These are phyloP conservation scores for Eilema griseolum DNA, from an alignment of 2,888 invertebrate genomes.

Conservation along the genomic window DNA sequence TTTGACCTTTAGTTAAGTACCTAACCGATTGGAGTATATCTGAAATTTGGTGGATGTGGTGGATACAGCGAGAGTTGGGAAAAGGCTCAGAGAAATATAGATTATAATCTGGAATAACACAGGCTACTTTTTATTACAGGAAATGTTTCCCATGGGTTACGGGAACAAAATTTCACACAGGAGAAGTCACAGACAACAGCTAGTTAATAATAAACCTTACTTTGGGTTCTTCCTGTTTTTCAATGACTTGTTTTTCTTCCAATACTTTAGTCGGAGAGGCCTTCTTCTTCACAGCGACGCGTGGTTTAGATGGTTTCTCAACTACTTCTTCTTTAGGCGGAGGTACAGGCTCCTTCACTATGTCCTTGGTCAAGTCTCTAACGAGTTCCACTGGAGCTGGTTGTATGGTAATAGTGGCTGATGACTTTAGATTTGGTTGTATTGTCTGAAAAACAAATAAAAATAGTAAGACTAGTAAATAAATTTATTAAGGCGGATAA, in stretches of 20 bases:
- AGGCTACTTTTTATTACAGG: no score
- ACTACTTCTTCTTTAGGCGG: constrained; percentile 63
- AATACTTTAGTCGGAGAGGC: constrained; percentile 61
- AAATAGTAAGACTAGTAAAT: not conserved
- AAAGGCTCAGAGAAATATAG: no score
- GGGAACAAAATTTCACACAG: no score
- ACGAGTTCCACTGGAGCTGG: constrained; percentile 61
- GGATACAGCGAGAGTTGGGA: no score
- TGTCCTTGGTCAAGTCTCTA: constrained; percentile 68
- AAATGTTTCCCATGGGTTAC: no score
- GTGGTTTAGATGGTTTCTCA: constrained; percentile 64
- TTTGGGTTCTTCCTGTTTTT: constrained; percentile 72
- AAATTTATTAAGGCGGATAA: no score
- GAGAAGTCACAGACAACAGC: not conserved
- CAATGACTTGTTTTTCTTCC: constrained; percentile 63
- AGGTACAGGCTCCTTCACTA: constrained; percentile 52
- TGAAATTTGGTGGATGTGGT: no score
- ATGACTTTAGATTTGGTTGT: constrained; percentile 74
- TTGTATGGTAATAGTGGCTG: constrained; percentile 80
- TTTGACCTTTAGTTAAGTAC: no score
- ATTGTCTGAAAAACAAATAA: constrained; percentile 46
- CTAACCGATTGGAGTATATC: no score
- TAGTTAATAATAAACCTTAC: constrained; percentile 48
- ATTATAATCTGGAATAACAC: no score
- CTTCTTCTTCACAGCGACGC: constrained; percentile 66